These are phyloP conservation scores for Cybosia mesomella DNA, from an alignment of 2,888 invertebrate genomes.

Conservation along the genomic window DNA sequence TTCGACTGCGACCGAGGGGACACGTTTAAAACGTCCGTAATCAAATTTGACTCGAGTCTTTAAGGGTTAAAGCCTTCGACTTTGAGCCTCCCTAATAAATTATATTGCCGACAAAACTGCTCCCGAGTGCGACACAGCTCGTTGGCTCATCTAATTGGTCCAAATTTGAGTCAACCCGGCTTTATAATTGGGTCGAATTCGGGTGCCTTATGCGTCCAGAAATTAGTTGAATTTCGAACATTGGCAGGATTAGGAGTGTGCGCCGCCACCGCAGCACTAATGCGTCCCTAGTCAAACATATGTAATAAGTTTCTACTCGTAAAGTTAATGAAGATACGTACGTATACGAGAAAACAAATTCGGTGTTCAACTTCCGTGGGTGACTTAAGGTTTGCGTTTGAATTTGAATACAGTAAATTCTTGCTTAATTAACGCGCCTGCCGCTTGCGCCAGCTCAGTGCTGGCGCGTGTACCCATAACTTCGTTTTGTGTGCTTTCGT, in stretches of 20 bases:
- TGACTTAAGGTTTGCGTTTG: constrained; percentile 76
- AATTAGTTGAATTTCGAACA: constrained; percentile 82
- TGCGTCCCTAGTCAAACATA: constrained; percentile 74
- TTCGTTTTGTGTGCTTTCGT: constrained; percentile 59
- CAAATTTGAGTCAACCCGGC: constrained; percentile 82
- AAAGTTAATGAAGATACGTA: constrained; percentile 79
- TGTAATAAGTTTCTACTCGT: constrained; percentile 77
- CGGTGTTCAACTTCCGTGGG: constrained; percentile 70
- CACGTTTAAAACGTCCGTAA: constrained; percentile 83
- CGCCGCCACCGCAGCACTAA: constrained; percentile 74
- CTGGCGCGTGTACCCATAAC: constrained; percentile 50
- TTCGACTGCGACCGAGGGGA: constrained; percentile 72
- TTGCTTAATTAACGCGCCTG: constrained; percentile 80
- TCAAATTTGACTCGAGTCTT: constrained; percentile 86
- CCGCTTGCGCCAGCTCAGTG: constrained; percentile 52
- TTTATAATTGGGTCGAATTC: constrained; percentile 82
- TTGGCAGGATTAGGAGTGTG: constrained; percentile 72
- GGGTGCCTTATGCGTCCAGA: constrained; percentile 74
- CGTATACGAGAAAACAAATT: constrained; percentile 76
- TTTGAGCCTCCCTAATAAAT: constrained; percentile 86
- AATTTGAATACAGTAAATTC: constrained; percentile 81
- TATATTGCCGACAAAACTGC: constrained; percentile 87
- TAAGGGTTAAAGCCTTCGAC: constrained; percentile 85
- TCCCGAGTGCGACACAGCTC: constrained; percentile 85
- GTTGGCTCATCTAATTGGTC: constrained; percentile 86